phyloP scores from a whole-genome alignment of 2,113 vertebrate species.

The Rhipidura dahli region DNA sequence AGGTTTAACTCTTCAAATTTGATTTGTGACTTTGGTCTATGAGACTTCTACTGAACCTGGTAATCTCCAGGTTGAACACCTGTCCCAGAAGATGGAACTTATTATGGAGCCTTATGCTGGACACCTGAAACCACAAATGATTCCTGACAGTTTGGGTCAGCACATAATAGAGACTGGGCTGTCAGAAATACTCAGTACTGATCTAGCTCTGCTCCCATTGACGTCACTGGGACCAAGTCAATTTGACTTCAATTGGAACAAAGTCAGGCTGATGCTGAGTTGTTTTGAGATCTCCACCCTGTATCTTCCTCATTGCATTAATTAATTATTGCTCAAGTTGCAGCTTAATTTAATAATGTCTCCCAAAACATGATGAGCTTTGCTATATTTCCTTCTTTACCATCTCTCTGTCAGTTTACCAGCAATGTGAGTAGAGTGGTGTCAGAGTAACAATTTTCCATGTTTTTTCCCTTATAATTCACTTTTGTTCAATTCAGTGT shows the following conservation, averaged over 20 bases:
- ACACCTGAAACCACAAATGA: background rate
- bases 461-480: background rate
- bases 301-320: slow-evolving; percentile 4
- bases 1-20: background rate
- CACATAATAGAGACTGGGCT: background rate
- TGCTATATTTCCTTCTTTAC: background rate
- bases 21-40: background rate
- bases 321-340: slow-evolving; percentile 55
- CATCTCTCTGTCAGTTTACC: background rate
- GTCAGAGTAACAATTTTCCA: background rate
- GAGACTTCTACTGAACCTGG: background rate
- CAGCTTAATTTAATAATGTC: slow-evolving; percentile 40
- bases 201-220: background rate
- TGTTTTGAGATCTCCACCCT: slow-evolving; percentile 50
- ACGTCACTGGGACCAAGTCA: slow-evolving; percentile 33
- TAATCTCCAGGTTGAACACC: background rate
- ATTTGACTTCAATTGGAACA: slow-evolving; percentile 30
- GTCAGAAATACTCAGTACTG: background rate
- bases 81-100: background rate
- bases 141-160: background rate
- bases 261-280: slow-evolving; percentile 20
- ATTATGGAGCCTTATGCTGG: background rate
- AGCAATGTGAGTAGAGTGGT: background rate
- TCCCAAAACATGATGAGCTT: slow-evolving; percentile 11
- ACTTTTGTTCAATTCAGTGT: background rate